Evolutionary conservation across 35 echinoderm and acorn worm species (phyloP).

Genomic region (Acanthaster planci): DNA sequence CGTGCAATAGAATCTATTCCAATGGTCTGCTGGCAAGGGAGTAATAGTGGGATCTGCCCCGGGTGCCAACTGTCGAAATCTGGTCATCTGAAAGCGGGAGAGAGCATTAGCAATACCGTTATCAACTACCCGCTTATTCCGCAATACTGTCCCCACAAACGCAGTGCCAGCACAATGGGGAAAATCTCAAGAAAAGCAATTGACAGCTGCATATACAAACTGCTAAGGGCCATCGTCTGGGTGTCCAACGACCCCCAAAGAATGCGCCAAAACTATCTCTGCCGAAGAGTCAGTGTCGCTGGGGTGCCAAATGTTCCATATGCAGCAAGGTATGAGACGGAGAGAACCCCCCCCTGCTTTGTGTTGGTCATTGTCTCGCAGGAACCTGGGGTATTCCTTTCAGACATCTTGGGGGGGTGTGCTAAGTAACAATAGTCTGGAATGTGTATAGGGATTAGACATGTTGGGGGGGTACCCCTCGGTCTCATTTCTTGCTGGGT

Average conservation of each 20-base stretch:
- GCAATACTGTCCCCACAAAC: not conserved
- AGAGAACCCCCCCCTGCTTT: too few relatives aligned
- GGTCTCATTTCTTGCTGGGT: too few relatives aligned
- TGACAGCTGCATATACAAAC: not conserved
- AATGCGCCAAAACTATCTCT: slow-evolving; percentile 1
- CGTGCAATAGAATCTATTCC: not conserved
- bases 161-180: not conserved
- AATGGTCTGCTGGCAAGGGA: too few relatives aligned
- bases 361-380: too few relatives aligned
- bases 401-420: too few relatives aligned
- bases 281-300: not conserved
- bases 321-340: too few relatives aligned
- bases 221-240: not conserved
- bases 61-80: not conserved
- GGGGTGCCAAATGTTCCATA: not conserved
- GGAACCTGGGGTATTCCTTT: too few relatives aligned
- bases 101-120: not conserved
- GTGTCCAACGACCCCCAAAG: not conserved
- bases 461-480: too few relatives aligned
- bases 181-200: slow-evolving; percentile 29
- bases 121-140: not conserved
- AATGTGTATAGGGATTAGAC: too few relatives aligned
- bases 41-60: too few relatives aligned
- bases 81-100: not conserved
- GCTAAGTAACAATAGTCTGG: too few relatives aligned